Evolutionary conservation across 1,140 invertebrate genomes (phyloP), one percentile per base, ranked within the genome.

Genomic region (Doryteuthis pealeii): DNA sequence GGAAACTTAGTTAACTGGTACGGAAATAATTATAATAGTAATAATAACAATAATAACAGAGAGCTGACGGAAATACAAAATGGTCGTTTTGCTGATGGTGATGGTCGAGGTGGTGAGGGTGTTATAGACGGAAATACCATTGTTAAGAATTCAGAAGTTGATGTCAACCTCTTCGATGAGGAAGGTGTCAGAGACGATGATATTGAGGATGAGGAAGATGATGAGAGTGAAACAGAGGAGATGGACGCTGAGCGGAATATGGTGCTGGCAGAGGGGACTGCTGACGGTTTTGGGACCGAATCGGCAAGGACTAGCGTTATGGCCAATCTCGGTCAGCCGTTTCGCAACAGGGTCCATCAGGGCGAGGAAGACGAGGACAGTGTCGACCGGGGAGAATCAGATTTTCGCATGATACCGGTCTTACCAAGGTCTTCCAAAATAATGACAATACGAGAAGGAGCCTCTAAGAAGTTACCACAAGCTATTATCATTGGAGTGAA

Each of bases 401-500:
- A n/a, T 15, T 62, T 28, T 22, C 6, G 18, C 10, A 28, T 62
- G 54, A 6, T 28, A 18, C 54, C 18, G 54, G 26, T 18, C 6
- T 18, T 28, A 5, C 54, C 10, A 18, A 62, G 26, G 26, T 68
- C 66, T 30, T 22, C 66, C 4, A 18, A 30, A 22, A 68, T 68
- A 32, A 30, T 68, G 10, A 32, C 18, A 26, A 32, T 68, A 6
- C n/a, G 66, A 14, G 32, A 68, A 68, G 30, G n/a, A 8, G 26
- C 66, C 2, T 68, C 66, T 6, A 79, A 77, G 40, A 77, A 78
- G 14, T 78, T 88, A 31, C 87, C 87, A 0, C 75, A 84, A 28
- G 85, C 83, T 28, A 82, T 88, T 67, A 89, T 90, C 28, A 89
- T 90, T 45, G 89, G 89, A 54, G 89, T 88, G 18, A 85, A 89